Percentiles rank a stretch among this genome's conserved stretches.
Conservation (phyloP, 2,888 invertebrate species). For the Phortica magna region DNA sequence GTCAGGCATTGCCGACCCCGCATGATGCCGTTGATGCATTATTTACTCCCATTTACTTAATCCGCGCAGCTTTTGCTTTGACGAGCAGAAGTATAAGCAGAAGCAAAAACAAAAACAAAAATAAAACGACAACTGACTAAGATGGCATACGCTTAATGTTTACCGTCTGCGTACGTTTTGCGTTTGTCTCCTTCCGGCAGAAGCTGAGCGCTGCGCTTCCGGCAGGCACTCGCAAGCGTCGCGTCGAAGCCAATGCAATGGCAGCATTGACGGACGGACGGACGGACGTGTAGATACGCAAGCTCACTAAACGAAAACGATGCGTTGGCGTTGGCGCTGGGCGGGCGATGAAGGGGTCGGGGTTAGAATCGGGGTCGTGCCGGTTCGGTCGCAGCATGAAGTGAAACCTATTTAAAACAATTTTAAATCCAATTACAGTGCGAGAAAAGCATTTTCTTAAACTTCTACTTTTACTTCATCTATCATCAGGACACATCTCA, state of each 20-base stretch:
- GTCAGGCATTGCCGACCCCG: not conserved
- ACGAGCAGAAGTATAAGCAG: not conserved
- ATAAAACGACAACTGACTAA: not conserved
- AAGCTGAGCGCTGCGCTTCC: conserved; percentile 21
- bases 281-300: not conserved
- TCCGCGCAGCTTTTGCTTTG: conserved; percentile 43
- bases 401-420: conserved; percentile 60
- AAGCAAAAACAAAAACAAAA: not conserved
- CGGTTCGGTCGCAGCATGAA: conserved; percentile 21
- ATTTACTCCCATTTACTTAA: conserved; percentile 69
- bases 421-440: conserved; percentile 68
- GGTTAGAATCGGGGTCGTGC: not conserved
- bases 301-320: not conserved
- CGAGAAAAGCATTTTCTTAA: conserved; percentile 54
- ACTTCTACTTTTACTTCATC: conserved; percentile 51
- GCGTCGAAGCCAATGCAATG: conserved; percentile 26
- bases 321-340: not conserved
- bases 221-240: conserved; percentile 8
- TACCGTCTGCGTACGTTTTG: conserved; percentile 13
- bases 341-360: no score
- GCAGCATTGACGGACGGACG: not conserved
- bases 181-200: conserved; percentile 12
- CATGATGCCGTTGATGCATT: conserved; percentile 54
- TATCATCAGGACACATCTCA: not conserved
- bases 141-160: conserved; percentile 1